Evolutionary conservation across 2,113 vertebrate species (phyloP).

Genomic region (Corydoras maculifer): DNA sequence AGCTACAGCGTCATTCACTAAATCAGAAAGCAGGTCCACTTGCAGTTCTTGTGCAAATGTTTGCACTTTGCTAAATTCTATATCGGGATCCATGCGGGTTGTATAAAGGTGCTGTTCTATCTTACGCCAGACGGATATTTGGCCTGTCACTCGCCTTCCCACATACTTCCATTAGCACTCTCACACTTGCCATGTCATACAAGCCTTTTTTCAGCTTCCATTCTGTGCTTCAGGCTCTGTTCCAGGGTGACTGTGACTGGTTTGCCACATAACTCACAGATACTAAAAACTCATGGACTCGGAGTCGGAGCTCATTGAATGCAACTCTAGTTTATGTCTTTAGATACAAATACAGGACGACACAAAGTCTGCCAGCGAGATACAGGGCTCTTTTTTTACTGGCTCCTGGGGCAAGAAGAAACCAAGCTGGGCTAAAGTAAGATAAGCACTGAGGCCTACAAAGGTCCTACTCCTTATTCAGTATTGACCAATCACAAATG

Average conservation of each 20-base stretch:
- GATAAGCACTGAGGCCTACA: slow-evolving; percentile 46
- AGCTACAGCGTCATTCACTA: not conserved
- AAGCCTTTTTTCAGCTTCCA: slow-evolving; percentile 21
- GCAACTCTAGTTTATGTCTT: slow-evolving; percentile 66
- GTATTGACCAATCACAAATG: slow-evolving; percentile 48
- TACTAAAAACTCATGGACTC: slow-evolving; percentile 11
- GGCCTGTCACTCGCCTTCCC: slow-evolving; percentile 19
- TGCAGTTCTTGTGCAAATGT: not conserved
- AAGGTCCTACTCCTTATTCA: slow-evolving; percentile 36
- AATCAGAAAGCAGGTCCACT: slow-evolving; percentile 7
- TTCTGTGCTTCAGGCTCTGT: slow-evolving; percentile 39
- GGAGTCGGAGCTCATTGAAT: slow-evolving; percentile 41
- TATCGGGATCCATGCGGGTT: slow-evolving; percentile 26
- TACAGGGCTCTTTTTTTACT: slow-evolving; percentile 69
- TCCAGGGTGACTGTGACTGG: slow-evolving; percentile 27
- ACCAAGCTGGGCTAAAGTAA: slow-evolving; percentile 71
- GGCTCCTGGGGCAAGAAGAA: slow-evolving; percentile 76
- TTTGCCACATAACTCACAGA: slow-evolving; percentile 21
- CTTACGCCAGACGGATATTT: slow-evolving; percentile 33
- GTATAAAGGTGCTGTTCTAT: slow-evolving; percentile 31
- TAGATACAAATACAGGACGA: slow-evolving; percentile 68
- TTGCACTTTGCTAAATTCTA: slow-evolving; percentile 23
- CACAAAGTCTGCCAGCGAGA: slow-evolving; percentile 64
- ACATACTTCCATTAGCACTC: slow-evolving; percentile 12
- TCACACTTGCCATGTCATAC: slow-evolving; percentile 17